Conservation (phyloP, 2,888 invertebrate genomes). For the Clunio marinus region DNA sequence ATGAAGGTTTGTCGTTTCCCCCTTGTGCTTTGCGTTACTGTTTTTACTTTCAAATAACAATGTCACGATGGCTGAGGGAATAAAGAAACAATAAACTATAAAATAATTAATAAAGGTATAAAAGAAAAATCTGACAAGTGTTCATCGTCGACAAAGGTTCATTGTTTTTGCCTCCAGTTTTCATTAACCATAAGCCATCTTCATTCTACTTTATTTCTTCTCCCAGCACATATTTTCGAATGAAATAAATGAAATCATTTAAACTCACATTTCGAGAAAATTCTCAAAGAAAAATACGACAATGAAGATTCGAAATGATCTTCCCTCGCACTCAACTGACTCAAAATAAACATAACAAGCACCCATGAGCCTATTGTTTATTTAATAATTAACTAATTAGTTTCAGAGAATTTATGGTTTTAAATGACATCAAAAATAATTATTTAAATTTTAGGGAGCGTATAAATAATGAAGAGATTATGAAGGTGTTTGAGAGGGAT, state of each 20-base stretch:
- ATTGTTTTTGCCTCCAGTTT: not conserved
- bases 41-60: too few species aligned
- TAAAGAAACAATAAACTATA: not conserved
- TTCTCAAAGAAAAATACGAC: not conserved
- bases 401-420: conserved; percentile 34
- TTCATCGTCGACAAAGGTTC: conserved; percentile 12
- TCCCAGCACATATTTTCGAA: too few species aligned
- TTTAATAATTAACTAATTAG: conserved; percentile 39
- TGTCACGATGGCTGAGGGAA: too few species aligned
- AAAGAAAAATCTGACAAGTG: conserved; percentile 9
- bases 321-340: not conserved
- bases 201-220: not conserved
- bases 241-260: too few species aligned
- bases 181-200: not conserved
- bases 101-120: not conserved
- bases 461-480: conserved; percentile 6
- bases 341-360: conserved; percentile 15
- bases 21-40: too few species aligned
- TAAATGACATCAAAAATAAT: conserved; percentile 7
- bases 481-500: not conserved
- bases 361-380: conserved; percentile 18
- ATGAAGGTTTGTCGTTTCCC: too few species aligned
- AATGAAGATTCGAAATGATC: conserved; percentile 7
- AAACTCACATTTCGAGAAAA: not conserved
- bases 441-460: not conserved